phyloP scores from a whole-genome alignment of 1,140 invertebrate species.

The Rhizoglyphus robini region DNA sequence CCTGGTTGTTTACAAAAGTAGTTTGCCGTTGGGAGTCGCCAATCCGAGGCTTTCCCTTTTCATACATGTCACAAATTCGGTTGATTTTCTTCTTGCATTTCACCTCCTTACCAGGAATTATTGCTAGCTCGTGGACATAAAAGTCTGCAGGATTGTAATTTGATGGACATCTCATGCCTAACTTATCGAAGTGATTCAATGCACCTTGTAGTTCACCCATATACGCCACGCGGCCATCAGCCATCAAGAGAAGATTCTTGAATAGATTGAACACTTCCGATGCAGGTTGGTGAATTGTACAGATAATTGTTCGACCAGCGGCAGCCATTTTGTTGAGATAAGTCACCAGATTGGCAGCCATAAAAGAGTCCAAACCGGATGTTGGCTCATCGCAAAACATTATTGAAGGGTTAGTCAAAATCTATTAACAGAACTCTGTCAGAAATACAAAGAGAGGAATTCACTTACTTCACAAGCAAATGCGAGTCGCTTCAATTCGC shows the following conservation, averaged over 20 bases:
- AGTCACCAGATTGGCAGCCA: slow-evolving; percentile 82
- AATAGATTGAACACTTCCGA: slow-evolving; percentile 85
- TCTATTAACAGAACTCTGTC: slow-evolving; percentile 38
- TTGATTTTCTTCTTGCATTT: slow-evolving; percentile 35
- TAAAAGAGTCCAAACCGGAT: slow-evolving; percentile 77
- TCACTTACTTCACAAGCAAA: slow-evolving; percentile 74
- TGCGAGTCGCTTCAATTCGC: slow-evolving; percentile 85
- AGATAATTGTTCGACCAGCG: slow-evolving; percentile 77
- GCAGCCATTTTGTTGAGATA: slow-evolving; percentile 52
- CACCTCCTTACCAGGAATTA: slow-evolving; percentile 63
- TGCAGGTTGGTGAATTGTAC: slow-evolving; percentile 90
- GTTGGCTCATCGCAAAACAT: slow-evolving; percentile 97
- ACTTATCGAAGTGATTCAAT: slow-evolving; percentile 58
- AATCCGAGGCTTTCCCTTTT: not conserved
- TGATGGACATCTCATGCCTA: slow-evolving; percentile 37
- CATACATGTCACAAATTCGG: slow-evolving; percentile 14
- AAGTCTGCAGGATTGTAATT: slow-evolving; percentile 92
- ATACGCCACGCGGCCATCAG: slow-evolving; percentile 79
- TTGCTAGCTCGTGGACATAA: slow-evolving; percentile 76
- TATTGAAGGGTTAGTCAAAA: slow-evolving; percentile 81
- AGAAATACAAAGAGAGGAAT: slow-evolving; percentile 4
- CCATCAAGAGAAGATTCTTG: slow-evolving; percentile 74
- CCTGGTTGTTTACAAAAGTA: not conserved
- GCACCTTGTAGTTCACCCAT: slow-evolving; percentile 68
- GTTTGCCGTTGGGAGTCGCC: not conserved